Evolutionary conservation across 2,113 vertebrate species (phyloP).

Genomic region (Xenopus laevis): DNA sequence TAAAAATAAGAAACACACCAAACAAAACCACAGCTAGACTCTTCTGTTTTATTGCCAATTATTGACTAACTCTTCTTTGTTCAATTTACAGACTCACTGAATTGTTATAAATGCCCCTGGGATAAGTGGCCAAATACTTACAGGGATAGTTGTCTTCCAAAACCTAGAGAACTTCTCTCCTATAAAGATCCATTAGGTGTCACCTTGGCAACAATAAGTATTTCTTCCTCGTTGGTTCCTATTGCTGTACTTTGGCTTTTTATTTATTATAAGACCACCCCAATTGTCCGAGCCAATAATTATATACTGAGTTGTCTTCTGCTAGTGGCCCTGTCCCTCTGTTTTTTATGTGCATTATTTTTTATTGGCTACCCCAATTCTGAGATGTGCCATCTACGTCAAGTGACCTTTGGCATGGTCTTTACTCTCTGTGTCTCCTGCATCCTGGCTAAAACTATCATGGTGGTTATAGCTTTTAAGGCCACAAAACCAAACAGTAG

Average conservation of each 20-base stretch:
- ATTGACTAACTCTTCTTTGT: background rate
- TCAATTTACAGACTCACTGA: background rate
- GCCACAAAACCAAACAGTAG: conserved; percentile 28
- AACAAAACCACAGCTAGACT: background rate
- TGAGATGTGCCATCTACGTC: conserved; percentile 12
- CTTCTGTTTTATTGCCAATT: background rate
- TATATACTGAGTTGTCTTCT: conserved; percentile 22
- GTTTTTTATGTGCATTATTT: conserved; percentile 27
- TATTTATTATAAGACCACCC: background rate
- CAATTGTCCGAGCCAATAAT: conserved; percentile 20
- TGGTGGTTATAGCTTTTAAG: conserved; percentile 47
- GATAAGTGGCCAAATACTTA: conserved; percentile 19
- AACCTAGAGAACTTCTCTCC: conserved; percentile 11
- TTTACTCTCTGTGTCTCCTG: conserved; percentile 24
- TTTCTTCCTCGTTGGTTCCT: conserved; percentile 3
- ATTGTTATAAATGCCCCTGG: conserved; percentile 21
- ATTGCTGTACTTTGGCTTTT: background rate
- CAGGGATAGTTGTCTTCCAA: background rate
- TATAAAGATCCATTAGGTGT: conserved; percentile 13
- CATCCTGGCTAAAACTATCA: conserved; percentile 31
- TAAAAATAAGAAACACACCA: no score
- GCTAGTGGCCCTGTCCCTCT: conserved; percentile 11
- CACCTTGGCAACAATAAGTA: background rate
- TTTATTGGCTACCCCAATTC: conserved; percentile 29
- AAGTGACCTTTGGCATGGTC: conserved; percentile 26